A percentile compares a stretch with the other conserved stretches of the same genome.
phyloP scores from a whole-genome alignment of 92 coral and sea anemone genomes.

The Palythoa heliodiscus region DNA sequence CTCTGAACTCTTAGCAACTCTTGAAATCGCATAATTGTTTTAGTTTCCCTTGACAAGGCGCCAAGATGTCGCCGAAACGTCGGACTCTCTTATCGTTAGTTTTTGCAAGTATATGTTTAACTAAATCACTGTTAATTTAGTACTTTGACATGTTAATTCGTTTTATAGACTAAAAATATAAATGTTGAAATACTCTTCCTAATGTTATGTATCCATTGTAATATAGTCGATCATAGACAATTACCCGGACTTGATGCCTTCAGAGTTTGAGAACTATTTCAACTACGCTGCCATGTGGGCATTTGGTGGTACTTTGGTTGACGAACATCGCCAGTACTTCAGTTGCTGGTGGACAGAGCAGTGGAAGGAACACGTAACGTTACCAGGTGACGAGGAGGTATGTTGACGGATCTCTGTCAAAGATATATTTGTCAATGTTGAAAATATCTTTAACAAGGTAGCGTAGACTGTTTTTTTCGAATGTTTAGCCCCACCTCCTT shows the following conservation, averaged over 20 bases:
- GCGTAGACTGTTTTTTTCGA: too few species aligned
- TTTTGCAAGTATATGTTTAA: too few species aligned
- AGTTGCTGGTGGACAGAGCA: conserved; percentile 98
- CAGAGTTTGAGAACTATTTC: conserved; percentile 94
- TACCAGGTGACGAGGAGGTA: conserved; percentile 97
- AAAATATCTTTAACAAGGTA: too few species aligned
- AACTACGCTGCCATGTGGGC: conserved; percentile 99
- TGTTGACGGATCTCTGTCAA: background rate
- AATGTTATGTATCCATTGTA: background rate
- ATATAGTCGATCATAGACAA: conserved; percentile 84
- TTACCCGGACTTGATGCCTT: conserved; percentile 89
- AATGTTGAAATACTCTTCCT: background rate
- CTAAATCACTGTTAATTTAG: too few species aligned
- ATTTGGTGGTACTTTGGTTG: conserved; percentile 93
- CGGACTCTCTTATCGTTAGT: too few species aligned
- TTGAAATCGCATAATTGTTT: too few species aligned
- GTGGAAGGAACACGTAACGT: conserved; percentile 81
- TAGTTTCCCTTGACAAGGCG: too few species aligned
- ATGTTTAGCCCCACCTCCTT: too few species aligned
- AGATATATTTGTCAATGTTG: too few species aligned
- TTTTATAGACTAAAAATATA: background rate
- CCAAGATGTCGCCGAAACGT: too few species aligned
- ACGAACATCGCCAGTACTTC: conserved; percentile 85
- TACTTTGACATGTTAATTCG: too few species aligned
- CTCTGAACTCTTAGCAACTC: too few species aligned